Evolutionary conservation across 1,140 invertebrate species (phyloP).

Genomic region (Anastrepha obliqua): DNA sequence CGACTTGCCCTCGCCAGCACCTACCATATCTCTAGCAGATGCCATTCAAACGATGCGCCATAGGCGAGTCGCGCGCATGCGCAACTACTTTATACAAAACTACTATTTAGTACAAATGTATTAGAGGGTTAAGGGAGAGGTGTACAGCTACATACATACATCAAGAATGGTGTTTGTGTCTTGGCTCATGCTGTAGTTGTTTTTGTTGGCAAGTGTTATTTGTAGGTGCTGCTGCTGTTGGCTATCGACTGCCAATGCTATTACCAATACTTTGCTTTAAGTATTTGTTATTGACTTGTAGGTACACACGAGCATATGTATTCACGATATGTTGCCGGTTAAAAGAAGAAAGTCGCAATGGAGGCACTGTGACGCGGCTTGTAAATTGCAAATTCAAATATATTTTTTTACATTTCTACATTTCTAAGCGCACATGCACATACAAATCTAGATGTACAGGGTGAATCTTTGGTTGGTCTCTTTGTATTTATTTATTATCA

Average conservation of each 20-base stretch:
- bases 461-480: too few relatives aligned
- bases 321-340: neutral
- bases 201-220: conserved; percentile 12
- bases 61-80: conserved; percentile 5
- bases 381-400: conserved; percentile 47
- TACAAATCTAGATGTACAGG: neutral
- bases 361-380: conserved; percentile 3
- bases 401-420: neutral
- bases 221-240: neutral
- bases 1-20: neutral
- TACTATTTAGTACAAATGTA: neutral
- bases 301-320: neutral
- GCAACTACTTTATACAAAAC: conserved; percentile 3
- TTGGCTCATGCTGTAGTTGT: neutral
- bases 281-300: conserved; percentile 19
- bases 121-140: neutral
- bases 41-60: neutral
- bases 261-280: conserved; percentile 10
- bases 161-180: conserved; percentile 17
- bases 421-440: neutral
- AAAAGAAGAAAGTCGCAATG: conserved; percentile 22
- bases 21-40: neutral
- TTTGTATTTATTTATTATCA: too few relatives aligned
- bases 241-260: neutral
- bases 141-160: neutral